phyloP scores from a whole-genome alignment of 1,140 invertebrate species.

The Drosophila sucinea region DNA sequence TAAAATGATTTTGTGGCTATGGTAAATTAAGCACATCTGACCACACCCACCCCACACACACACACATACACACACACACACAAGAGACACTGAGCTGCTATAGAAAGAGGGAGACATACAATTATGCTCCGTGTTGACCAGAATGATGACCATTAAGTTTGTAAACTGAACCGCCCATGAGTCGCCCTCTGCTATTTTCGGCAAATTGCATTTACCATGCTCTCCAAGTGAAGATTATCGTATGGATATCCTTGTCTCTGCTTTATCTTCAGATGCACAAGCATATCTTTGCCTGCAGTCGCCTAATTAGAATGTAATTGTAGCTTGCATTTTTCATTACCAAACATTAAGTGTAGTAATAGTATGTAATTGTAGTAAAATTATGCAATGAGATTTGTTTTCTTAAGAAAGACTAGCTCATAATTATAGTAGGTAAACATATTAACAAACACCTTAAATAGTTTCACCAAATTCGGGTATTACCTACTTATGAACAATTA shows the following conservation, averaged over 20 bases:
- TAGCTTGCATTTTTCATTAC: neutral
- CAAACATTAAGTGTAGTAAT: neutral
- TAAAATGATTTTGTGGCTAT: slow-evolving; percentile 49
- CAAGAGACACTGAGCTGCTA: neutral
- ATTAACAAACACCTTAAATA: too few relatives aligned
- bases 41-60: slow-evolving; percentile 28
- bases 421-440: too few relatives aligned
- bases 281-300: neutral
- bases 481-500: too few relatives aligned
- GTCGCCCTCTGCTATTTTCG: neutral
- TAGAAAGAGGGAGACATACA: slow-evolving; percentile 18
- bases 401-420: too few relatives aligned
- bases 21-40: slow-evolving; percentile 48
- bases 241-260: slow-evolving; percentile 15
- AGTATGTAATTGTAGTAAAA: too few relatives aligned
- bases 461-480: too few relatives aligned
- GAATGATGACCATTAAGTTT: slow-evolving; percentile 21
- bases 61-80: neutral
- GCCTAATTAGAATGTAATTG: neutral
- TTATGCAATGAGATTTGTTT: too few relatives aligned
- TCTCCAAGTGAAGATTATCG: slow-evolving; percentile 28
- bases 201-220: slow-evolving; percentile 60
- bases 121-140: slow-evolving; percentile 29
- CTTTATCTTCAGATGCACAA: neutral
- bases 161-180: slow-evolving; percentile 36